Conservation (phyloP, 2,797 vertebrate genomes). For the Cyprinodon diabolis region DNA sequence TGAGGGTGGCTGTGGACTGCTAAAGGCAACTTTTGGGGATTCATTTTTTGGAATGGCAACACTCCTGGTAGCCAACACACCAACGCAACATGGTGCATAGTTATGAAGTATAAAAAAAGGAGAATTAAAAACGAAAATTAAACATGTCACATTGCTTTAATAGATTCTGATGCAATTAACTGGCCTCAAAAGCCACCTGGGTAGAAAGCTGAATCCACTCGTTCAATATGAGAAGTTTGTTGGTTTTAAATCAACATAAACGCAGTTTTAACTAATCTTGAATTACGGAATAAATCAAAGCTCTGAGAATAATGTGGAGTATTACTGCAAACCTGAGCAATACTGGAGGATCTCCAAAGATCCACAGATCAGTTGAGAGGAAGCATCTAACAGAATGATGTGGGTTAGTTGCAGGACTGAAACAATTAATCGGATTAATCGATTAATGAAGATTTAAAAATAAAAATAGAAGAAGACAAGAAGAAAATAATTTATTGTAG, state of each 20-base stretch:
- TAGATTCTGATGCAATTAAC: background rate
- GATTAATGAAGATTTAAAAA: too few relatives aligned
- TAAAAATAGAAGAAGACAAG: too few relatives aligned
- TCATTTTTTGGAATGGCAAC: constrained; percentile 11
- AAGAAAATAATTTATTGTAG: too few relatives aligned
- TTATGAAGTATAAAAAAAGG: background rate
- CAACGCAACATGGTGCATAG: background rate
- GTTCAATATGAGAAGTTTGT: background rate
- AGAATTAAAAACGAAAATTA: background rate
- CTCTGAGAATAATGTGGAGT: background rate
- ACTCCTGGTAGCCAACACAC: constrained; percentile 1
- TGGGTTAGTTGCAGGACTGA: too few relatives aligned
- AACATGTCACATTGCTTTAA: background rate
- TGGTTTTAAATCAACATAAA: background rate
- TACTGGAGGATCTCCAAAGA: background rate
- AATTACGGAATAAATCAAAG: too few relatives aligned
- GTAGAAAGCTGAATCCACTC: background rate
- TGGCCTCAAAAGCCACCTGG: background rate
- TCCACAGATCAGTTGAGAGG: too few relatives aligned
- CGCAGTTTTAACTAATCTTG: too few relatives aligned
- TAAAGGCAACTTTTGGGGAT: constrained; percentile 42
- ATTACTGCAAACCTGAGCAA: background rate
- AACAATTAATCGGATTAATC: too few relatives aligned
- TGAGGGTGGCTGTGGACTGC: constrained; percentile 52
- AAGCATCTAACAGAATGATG: background rate